Evolutionary conservation across 2,797 vertebrate species (phyloP).

Genomic region (Mareca strepera): DNA sequence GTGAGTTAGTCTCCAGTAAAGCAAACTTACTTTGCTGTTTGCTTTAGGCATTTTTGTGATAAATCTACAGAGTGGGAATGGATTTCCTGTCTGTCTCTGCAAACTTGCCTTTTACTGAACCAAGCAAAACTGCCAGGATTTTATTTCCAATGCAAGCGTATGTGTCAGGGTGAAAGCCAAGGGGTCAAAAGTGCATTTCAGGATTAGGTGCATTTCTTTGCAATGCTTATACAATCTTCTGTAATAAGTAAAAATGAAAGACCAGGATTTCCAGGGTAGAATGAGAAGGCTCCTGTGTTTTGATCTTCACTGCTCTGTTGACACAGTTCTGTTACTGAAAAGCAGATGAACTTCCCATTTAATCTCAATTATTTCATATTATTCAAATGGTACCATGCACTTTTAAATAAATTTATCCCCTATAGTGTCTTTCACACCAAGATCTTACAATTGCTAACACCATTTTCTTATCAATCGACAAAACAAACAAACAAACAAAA

Average conservation of each 20-base stretch:
- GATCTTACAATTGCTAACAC: background rate
- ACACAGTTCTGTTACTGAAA: background rate
- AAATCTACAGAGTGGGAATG: conserved; percentile 55
- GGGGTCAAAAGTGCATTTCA: background rate
- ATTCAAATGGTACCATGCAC: background rate
- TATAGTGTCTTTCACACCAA: background rate
- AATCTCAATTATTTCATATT: background rate
- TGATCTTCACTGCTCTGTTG: background rate
- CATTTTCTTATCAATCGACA: background rate
- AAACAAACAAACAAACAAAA: background rate
- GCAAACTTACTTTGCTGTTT: conserved; percentile 73
- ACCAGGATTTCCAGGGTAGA: background rate
- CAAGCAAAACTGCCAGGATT: conserved; percentile 24
- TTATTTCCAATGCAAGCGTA: background rate
- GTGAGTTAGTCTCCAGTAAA: conserved; percentile 69
- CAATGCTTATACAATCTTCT: background rate
- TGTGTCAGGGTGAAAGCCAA: background rate
- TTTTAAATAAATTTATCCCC: background rate
- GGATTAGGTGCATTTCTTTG: background rate
- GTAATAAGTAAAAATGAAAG: background rate
- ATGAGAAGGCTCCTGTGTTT: background rate
- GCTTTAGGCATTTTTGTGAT: conserved; percentile 68
- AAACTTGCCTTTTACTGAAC: background rate
- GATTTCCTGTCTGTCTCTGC: conserved; percentile 65
- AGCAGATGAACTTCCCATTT: background rate